Percentiles rank a stretch among this genome's conserved stretches.
These are phyloP conservation scores for Recurvirostra avosetta DNA, from an alignment of 2,113 vertebrate species.

Conservation along the genomic window DNA sequence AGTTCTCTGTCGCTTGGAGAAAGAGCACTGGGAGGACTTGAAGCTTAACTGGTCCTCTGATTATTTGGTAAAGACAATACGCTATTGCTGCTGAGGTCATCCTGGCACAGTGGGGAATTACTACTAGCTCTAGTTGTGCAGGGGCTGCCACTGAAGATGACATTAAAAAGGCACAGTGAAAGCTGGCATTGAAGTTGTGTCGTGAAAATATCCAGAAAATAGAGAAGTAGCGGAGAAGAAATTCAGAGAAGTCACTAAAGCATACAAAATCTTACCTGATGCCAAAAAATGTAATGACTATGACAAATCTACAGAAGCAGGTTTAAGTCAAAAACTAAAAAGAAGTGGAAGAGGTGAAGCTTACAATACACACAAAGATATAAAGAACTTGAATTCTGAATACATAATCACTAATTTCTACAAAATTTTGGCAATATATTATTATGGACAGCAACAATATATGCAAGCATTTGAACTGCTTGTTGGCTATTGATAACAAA, in stretches of 20 bases:
- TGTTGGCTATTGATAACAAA: neutral
- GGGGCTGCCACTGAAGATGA: constrained; percentile 66
- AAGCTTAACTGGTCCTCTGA: neutral
- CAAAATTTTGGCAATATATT: neutral
- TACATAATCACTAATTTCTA: neutral
- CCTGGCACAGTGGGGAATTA: constrained; percentile 73
- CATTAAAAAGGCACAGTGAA: constrained; percentile 79
- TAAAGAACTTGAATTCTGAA: neutral
- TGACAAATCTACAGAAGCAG: neutral
- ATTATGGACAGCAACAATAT: neutral
- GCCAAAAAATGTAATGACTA: neutral
- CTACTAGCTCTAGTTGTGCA: constrained; percentile 75
- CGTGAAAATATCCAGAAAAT: constrained; percentile 80
- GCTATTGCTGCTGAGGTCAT: neutral
- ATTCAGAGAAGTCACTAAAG: constrained; percentile 82
- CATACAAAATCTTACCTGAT: constrained; percentile 80
- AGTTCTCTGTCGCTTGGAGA: neutral
- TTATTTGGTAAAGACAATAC: neutral
- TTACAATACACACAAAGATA: neutral
- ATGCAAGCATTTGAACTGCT: neutral
- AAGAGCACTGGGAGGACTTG: neutral
- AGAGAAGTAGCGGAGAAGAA: constrained; percentile 75
- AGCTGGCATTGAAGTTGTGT: constrained; percentile 77
- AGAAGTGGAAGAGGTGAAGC: neutral
- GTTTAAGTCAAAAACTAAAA: neutral